These are phyloP conservation scores for Bathynomus jamesi DNA, from an alignment of 1,140 invertebrate genomes.

Conservation along the genomic window DNA sequence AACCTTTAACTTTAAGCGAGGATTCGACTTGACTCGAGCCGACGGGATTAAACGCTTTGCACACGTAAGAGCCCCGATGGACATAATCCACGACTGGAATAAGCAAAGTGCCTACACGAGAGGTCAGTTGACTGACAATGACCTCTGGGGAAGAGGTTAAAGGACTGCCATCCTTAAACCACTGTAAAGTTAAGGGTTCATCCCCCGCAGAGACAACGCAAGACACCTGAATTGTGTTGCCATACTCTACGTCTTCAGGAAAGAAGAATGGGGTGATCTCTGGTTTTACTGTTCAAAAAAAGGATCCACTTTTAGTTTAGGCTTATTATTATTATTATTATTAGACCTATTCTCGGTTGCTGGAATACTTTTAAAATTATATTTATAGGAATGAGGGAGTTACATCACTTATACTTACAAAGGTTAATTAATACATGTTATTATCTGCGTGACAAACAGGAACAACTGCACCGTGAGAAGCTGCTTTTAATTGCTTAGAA, in stretches of 20 bases:
- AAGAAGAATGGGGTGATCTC: conserved; percentile 7
- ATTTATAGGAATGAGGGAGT: too few relatives aligned
- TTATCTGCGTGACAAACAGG: too few relatives aligned
- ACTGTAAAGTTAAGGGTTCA: conserved; percentile 61
- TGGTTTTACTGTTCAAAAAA: neutral
- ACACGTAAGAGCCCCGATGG: conserved; percentile 41
- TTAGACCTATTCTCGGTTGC: too few relatives aligned
- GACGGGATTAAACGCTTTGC: conserved; percentile 39
- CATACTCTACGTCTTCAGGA: conserved; percentile 1
- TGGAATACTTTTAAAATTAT: too few relatives aligned
- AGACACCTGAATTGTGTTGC: conserved; percentile 7
- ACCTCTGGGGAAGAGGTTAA: conserved; percentile 43
- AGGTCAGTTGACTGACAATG: conserved; percentile 11
- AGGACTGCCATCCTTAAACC: conserved; percentile 63
- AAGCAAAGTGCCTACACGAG: conserved; percentile 27
- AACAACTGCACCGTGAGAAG: neutral
- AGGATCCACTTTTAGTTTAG: too few relatives aligned
- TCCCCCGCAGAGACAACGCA: conserved; percentile 53
- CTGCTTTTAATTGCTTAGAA: neutral
- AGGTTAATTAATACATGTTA: too few relatives aligned
- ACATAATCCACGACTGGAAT: conserved; percentile 34
- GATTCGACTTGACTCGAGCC: conserved; percentile 19
- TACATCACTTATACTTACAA: too few relatives aligned
- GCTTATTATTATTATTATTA: too few relatives aligned
- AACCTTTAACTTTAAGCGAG: neutral